Evolutionary conservation across 2,888 invertebrate genomes (phyloP), one percentile per base, ranked within the genome.

Genomic region (Hemithea aestivaria): DNA sequence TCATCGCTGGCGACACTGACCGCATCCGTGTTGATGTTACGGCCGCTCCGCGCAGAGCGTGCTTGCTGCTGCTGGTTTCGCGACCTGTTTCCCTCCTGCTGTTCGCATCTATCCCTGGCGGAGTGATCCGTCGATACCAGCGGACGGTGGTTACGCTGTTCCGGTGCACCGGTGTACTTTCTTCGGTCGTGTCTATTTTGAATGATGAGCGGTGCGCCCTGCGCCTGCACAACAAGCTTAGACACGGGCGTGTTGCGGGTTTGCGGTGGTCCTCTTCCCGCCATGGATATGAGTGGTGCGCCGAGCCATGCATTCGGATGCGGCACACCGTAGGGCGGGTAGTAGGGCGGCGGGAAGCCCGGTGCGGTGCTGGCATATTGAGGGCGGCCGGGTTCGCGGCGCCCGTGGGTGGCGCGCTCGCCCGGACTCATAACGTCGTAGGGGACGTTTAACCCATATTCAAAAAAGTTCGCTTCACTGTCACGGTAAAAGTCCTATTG

Each of bases 201-300:
- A 43, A 94, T 88, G 53, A 95, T 93, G 46, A 96, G 87, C n/a
- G 96, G 95, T 27, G 93, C 93, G 26, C 95, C 95, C 70, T 94
- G 94, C 3, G 94, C 93, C 73, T 95, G 95, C 63, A 93, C 92
- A 7, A 94, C 94, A 48, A 95, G 77, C 58, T 93, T 91, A 6
- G 94, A 91, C 48, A 95, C 89, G 26, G 91, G 90, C 51, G 89
- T 85, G 53, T 75, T 76, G 45, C 87, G 71, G 37, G 73, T 45
- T 36, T 67, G 67, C 52, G 66, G 73, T 51, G 83, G 88, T 48
- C 89, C 85, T 30, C 89, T 89, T 65, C 91, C 90, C 48, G 93
- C 91, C 85, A 93, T 93, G 31, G 94, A 94, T 70, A 95, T 93
- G 48, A 95, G 88, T 27, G 95, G 95, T 64, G 93, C 92, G 49